Evolutionary conservation across 2,888 invertebrate species (phyloP).

Genomic region (Leptura quadrifasciata): DNA sequence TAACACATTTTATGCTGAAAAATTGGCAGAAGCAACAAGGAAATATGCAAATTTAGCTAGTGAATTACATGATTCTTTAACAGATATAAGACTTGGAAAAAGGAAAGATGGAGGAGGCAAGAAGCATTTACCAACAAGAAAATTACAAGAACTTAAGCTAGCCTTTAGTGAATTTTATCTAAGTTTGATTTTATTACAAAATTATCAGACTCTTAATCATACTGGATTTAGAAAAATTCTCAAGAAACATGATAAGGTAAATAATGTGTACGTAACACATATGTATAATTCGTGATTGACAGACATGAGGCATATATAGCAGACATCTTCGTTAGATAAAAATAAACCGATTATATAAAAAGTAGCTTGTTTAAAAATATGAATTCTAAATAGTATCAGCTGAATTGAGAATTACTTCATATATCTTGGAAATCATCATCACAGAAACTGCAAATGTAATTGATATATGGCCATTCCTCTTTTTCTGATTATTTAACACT

Average conservation of each 20-base stretch:
- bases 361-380: no score
- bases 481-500: no score
- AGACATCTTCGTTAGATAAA: no score
- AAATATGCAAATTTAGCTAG: conserved; percentile 85
- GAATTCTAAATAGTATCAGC: no score
- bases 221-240: conserved; percentile 93
- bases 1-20: conserved; percentile 92
- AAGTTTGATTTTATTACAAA: conserved; percentile 89
- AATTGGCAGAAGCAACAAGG: conserved; percentile 90
- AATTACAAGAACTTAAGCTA: conserved; percentile 87
- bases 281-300: no score
- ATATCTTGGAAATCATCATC: no score
- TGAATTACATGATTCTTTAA: conserved; percentile 78
- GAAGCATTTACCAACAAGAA: conserved; percentile 78
- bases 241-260: conserved; percentile 92
- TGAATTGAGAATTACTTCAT: no score
- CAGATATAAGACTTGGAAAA: conserved; percentile 66
- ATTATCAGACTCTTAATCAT: conserved; percentile 91
- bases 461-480: no score
- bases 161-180: conserved; percentile 95
- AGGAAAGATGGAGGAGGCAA: conserved; percentile 63
- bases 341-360: no score
- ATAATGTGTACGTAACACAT: no score
- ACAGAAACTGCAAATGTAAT: no score
- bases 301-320: no score